Conservation (phyloP, 1,140 invertebrate genomes). For the Drosophila micromelanica region DNA sequence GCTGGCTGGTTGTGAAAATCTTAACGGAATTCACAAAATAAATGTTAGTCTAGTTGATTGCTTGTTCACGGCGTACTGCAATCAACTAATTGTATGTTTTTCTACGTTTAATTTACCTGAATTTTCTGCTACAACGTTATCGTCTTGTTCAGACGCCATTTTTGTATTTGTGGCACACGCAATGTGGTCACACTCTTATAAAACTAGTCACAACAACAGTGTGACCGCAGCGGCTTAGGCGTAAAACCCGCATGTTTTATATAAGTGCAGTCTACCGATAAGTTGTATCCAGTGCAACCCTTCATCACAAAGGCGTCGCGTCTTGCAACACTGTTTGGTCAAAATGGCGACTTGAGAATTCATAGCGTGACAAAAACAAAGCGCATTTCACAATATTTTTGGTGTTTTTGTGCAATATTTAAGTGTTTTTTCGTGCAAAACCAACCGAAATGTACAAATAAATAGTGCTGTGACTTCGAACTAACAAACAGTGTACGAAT, state of each 20-base stretch:
- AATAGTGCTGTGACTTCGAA: conserved; percentile 43
- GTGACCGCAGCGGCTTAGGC: conserved; percentile 5
- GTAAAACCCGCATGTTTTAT: conserved; percentile 1
- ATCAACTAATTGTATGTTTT: background rate
- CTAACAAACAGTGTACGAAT: conserved; percentile 44
- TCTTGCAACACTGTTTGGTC: conserved; percentile 66
- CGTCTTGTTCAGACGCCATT: conserved; percentile 78
- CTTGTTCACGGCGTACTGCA: conserved; percentile 6
- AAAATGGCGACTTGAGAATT: conserved; percentile 78
- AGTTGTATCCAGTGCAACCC: conserved; percentile 2
- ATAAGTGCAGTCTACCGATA: conserved; percentile 20
- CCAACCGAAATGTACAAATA: conserved; percentile 51
- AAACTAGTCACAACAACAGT: conserved; percentile 31
- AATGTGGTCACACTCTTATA: conserved; percentile 37
- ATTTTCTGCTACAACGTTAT: conserved; percentile 70
- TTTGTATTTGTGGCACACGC: conserved; percentile 50
- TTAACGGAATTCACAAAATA: background rate
- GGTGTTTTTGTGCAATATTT: conserved; percentile 61
- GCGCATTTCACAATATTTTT: conserved; percentile 77
- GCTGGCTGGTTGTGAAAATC: background rate
- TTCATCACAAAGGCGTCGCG: conserved; percentile 35
- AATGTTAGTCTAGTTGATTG: conserved; percentile 9
- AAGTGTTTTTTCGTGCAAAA: conserved; percentile 67
- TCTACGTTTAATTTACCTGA: conserved; percentile 61
- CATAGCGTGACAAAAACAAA: conserved; percentile 80